Conservation (phyloP, 2,888 invertebrate genomes). For the Caenorhabditis sp. region DNA sequence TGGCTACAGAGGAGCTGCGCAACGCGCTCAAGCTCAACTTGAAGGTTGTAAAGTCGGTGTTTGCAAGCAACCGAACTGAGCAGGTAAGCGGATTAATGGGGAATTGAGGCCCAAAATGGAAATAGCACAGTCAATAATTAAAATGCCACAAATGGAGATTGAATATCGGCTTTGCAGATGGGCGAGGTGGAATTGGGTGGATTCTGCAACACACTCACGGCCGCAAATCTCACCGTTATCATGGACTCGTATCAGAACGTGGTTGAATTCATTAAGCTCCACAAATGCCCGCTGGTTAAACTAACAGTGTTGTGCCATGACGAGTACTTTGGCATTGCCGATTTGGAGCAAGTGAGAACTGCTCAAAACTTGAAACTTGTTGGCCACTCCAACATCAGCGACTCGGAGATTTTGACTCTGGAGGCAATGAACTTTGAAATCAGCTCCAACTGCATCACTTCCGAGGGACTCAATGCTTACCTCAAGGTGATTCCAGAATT, state of each 20-base stretch:
- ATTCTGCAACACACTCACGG: constrained; percentile 15
- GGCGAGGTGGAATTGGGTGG: constrained; percentile 34
- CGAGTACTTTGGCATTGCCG: not conserved
- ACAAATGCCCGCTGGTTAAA: constrained; percentile 1
- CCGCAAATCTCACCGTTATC: constrained; percentile 7
- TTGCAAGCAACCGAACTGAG: constrained; percentile 23
- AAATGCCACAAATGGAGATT: no score
- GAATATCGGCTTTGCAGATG: no score
- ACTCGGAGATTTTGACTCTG: constrained; percentile 1
- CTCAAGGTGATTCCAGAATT: constrained; percentile 9
- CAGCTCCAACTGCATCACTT: not conserved
- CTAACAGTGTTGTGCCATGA: constrained; percentile 28
- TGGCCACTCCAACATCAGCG: constrained; percentile 10
- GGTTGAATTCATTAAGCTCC: constrained; percentile 17
- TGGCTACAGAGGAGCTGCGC: constrained; percentile 39
- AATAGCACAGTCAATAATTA: no score
- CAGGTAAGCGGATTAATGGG: constrained; percentile 35
- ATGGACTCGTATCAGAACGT: constrained; percentile 39
- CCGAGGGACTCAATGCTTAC: constrained; percentile 20
- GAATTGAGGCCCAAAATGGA: no score
- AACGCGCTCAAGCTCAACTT: constrained; percentile 25
- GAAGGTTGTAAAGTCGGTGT: constrained; percentile 11
- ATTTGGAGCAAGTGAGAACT: constrained; percentile 22
- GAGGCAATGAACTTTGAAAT: constrained; percentile 19
- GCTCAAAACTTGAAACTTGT: constrained; percentile 10